These are phyloP conservation scores for Ctenicera cuprea DNA, from an alignment of 2,888 invertebrate species.

Conservation along the genomic window DNA sequence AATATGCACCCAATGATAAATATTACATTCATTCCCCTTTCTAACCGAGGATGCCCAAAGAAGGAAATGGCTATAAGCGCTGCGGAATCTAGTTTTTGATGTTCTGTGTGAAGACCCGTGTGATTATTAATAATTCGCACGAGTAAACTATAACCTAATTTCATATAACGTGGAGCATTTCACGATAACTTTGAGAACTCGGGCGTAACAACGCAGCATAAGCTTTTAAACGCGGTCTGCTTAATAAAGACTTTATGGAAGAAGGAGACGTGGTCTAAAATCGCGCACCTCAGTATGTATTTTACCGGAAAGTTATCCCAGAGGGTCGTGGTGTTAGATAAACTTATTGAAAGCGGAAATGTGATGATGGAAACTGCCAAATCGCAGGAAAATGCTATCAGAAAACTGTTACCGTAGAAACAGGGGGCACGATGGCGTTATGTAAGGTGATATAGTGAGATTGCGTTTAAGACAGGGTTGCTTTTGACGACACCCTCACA, in stretches of 20 bases:
- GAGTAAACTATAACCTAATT: constrained; percentile 50
- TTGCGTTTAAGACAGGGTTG: constrained; percentile 43
- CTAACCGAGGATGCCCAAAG: background rate
- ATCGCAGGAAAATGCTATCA: constrained; percentile 63
- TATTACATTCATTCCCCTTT: constrained; percentile 4
- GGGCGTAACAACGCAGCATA: constrained; percentile 55
- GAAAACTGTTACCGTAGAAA: constrained; percentile 60
- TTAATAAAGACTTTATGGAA: constrained; percentile 43
- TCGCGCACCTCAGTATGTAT: constrained; percentile 56
- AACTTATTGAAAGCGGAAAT: constrained; percentile 66
- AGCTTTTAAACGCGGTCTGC: constrained; percentile 51
- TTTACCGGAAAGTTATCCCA: constrained; percentile 60
- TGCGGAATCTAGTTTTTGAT: background rate
- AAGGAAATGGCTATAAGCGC: background rate
- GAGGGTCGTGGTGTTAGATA: constrained; percentile 62
- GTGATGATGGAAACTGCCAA: constrained; percentile 65
- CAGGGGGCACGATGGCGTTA: constrained; percentile 44
- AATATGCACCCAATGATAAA: constrained; percentile 24
- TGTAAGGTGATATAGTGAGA: constrained; percentile 50
- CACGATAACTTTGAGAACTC: constrained; percentile 55
- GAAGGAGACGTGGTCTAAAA: constrained; percentile 47
- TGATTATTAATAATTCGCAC: constrained; percentile 39
- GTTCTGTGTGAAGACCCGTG: background rate
- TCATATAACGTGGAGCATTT: constrained; percentile 53
- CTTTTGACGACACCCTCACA: constrained; percentile 30